A percentile compares a stretch with the other conserved stretches of the same genome.
These are phyloP conservation scores for Allolobophora icterica DNA, from an alignment of 2,888 invertebrate species.

Conservation along the genomic window DNA sequence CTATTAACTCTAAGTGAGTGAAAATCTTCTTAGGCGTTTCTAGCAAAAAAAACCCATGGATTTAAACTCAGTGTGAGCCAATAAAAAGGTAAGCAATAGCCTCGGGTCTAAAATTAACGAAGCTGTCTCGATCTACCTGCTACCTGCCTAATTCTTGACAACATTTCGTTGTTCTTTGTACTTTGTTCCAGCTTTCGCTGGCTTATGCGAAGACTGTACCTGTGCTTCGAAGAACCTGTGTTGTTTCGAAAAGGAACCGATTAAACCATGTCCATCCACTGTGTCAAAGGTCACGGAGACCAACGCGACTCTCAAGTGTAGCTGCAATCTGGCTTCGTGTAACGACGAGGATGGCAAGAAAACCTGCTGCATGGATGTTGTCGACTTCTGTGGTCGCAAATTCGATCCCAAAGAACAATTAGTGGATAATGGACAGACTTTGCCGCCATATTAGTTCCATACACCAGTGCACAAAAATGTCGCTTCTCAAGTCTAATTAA, in stretches of 20 bases:
- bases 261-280: background rate
- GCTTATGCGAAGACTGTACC: background rate
- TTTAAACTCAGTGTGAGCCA: too few species aligned
- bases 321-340: background rate
- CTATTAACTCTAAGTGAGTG: too few species aligned
- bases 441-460: background rate
- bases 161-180: background rate
- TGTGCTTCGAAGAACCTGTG: constrained; percentile 6
- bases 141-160: background rate
- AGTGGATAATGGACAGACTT: background rate
- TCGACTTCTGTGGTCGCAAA: background rate
- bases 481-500: background rate
- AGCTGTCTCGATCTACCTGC: background rate
- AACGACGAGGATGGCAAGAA: background rate
- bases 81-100: too few species aligned
- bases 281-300: background rate
- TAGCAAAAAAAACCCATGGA: too few species aligned
- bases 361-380: background rate
- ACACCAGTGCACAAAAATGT: background rate
- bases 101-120: too few species aligned
- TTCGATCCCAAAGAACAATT: background rate
- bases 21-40: too few species aligned
- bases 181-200: background rate
- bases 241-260: background rate
- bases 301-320: background rate